Percentiles rank a stretch among this genome's conserved stretches.
These are phyloP conservation scores for Tachina lurida DNA, from an alignment of 2,888 invertebrate genomes.

Conservation along the genomic window DNA sequence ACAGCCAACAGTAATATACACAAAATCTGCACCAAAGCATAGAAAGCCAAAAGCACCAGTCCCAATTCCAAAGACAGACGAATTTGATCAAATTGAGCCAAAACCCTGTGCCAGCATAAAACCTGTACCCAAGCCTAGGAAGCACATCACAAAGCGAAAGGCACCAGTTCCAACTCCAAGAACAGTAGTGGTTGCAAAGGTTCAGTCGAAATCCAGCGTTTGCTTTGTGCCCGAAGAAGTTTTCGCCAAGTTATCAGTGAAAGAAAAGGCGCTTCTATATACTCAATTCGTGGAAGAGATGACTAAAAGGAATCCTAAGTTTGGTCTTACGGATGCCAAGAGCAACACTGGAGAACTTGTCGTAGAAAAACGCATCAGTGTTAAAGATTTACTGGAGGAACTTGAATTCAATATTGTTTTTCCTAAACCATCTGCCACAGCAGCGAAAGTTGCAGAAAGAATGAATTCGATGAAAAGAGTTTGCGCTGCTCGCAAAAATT, in stretches of 20 bases:
- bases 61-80: background rate
- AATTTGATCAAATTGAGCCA: background rate
- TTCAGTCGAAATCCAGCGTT: background rate
- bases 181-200: background rate
- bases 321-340: conserved; percentile 73
- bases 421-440: background rate
- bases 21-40: conserved; percentile 48
- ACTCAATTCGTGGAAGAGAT: conserved; percentile 79
- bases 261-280: conserved; percentile 79
- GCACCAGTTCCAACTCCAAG: conserved; percentile 69
- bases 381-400: conserved; percentile 76
- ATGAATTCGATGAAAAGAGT: conserved; percentile 41
- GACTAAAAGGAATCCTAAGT: conserved; percentile 76
- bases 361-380: conserved; percentile 76
- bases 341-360: conserved; percentile 70
- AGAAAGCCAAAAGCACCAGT: conserved; percentile 33
- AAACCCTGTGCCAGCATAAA: background rate
- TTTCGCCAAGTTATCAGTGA: conserved; percentile 78
- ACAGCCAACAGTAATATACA: no score
- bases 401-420: conserved; percentile 75
- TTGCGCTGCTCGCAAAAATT: background rate
- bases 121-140: conserved; percentile 10
- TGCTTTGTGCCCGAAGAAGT: conserved; percentile 79
- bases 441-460: conserved; percentile 39
- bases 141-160: conserved; percentile 46